Evolutionary conservation across 2,113 vertebrate species (phyloP), one percentile per base, ranked within the genome.

Genomic region (Cyprinus carpio): DNA sequence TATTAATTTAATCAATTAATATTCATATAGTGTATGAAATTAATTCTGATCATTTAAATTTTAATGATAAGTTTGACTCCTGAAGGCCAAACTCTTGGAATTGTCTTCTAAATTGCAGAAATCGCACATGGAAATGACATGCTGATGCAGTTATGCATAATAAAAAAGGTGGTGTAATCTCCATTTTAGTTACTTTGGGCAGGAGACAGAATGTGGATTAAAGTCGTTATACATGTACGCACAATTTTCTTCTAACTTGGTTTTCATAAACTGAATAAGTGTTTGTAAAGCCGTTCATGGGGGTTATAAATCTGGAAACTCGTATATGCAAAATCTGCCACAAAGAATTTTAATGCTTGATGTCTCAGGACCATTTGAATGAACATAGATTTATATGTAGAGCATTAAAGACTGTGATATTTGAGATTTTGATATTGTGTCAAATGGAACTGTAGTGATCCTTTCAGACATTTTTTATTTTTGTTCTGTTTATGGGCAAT

Each of bases 91-190:
- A 3, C 43, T 12, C 43, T 46, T 3, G 10, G 43, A 43, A 43
- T 43, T 43, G 40, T 46, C 43, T 46, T 46, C 43, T 46, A 46
- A 46, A 46, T 46, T 3, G 43, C 43, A 46, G 43, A 46, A 46
- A 46, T 46, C 11, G 43, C 74, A 51, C n/a, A 51, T 12, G 12
- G 34, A 72, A 62, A 60, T 58, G 8, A 18, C 13, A 67, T 72
- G 23, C 23, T 23, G 71, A 75, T 43, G 34, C 75, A 72, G 4
- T 60, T 37, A 12, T 46, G 43, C 11, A 46, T 46, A 40, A 72
- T 74, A 72, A 58, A 56, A 27, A 82, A 69, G 12, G 10, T 71
- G 20, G 27, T 82, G 40, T 69, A 40, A 74, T 51, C 46, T 67
- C 62, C 25, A 27, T 31, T 65, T 69, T 49, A 23, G 25, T 37